Evolutionary conservation across 2,113 vertebrate species (phyloP).

Genomic region (Stomatorhinus ivindoensis): DNA sequence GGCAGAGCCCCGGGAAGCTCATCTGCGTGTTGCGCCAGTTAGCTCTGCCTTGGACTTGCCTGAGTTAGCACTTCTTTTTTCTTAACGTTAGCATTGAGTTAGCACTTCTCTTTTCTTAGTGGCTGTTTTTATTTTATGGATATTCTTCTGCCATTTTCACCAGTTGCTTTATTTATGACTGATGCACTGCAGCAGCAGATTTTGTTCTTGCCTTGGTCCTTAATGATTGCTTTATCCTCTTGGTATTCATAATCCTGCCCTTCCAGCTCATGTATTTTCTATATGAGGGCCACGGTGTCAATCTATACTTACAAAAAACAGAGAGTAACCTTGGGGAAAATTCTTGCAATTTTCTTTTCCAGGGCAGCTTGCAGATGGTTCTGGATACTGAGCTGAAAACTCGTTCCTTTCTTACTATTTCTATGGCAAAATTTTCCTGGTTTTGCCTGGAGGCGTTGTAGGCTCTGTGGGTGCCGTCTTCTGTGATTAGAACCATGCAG

Average conservation of each 20-base stretch:
- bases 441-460: not conserved
- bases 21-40: conserved; percentile 22
- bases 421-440: not conserved
- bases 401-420: not conserved
- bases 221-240: not conserved
- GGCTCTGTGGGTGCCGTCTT: too few relatives aligned
- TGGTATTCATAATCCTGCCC: not conserved
- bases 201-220: not conserved
- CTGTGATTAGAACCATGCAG: not conserved
- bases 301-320: not conserved
- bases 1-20: conserved; percentile 15
- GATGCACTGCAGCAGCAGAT: not conserved
- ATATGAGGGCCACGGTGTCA: not conserved
- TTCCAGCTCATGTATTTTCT: not conserved
- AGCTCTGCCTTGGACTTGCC: conserved; percentile 26
- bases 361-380: not conserved
- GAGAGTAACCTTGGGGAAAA: not conserved
- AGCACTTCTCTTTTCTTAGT: not conserved
- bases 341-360: not conserved
- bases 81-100: conserved; percentile 4
- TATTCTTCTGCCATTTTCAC: not conserved
- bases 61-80: conserved; percentile 12
- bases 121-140: not conserved
- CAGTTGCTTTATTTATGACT: not conserved
- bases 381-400: not conserved